Conservation (phyloP, 1,140 invertebrate genomes). For the Hycleus phaleratus region DNA sequence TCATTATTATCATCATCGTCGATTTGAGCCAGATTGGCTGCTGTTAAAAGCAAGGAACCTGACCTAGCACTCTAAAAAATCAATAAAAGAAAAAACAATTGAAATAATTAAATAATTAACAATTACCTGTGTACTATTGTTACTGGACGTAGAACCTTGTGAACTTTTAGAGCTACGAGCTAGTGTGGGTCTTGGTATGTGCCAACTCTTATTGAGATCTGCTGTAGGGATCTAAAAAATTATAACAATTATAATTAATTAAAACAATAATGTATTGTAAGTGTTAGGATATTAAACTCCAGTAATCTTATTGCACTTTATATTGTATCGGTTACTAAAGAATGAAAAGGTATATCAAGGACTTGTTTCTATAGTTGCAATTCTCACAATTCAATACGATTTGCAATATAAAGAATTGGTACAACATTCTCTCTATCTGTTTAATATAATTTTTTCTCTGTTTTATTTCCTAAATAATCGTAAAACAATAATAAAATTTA, state of each 20-base stretch:
- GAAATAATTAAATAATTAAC: neutral
- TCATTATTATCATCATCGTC: conserved; percentile 44
- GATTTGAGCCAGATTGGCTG: conserved; percentile 65
- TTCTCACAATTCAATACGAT: too few species aligned
- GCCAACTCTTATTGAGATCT: conserved; percentile 51
- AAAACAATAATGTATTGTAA: neutral
- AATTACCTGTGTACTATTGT: conserved; percentile 69
- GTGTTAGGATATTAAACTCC: neutral
- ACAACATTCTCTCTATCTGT: too few species aligned
- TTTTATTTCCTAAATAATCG: too few species aligned
- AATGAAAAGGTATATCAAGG: neutral
- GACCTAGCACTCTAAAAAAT: conserved; percentile 65
- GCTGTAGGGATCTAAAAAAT: conserved; percentile 35
- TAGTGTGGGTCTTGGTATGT: conserved; percentile 69
- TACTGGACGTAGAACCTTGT: conserved; percentile 64
- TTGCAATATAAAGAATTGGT: too few species aligned
- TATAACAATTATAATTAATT: neutral
- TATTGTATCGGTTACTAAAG: neutral
- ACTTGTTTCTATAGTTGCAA: neutral
- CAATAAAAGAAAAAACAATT: neutral
- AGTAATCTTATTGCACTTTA: neutral
- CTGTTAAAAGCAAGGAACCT: conserved; percentile 65
- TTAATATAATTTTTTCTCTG: too few species aligned
- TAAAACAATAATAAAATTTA: too few species aligned
- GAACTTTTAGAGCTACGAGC: conserved; percentile 62